Base-by-base conservation (phyloP, 2,797 vertebrate species). In the Rhyacichthys aspro region DNA sequence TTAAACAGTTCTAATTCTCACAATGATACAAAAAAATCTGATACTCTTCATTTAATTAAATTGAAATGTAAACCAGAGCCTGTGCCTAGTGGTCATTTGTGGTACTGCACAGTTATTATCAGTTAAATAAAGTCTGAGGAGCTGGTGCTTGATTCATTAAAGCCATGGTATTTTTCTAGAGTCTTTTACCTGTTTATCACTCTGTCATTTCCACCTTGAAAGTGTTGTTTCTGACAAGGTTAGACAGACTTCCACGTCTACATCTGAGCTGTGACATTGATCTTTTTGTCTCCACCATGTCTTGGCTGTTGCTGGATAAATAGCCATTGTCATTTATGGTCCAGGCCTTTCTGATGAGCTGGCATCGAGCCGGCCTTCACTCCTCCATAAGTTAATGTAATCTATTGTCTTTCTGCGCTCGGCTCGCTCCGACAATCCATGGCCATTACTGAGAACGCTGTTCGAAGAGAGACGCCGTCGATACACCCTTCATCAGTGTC, bases 401-500 rank as follows among this genome's bases (percentile, higher is more conserved):
- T 88, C 77, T 70, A 76, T 84, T 73, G 74, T 63, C 57, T 78
- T 66, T 74, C 63, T 45, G 50, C 69, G 66, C 65, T 71, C 63
- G 55, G 67, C 71, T 65, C 8, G 12, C 48, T 59, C 42, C 43
- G 18, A 58, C 67, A 70, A 86, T 85, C 78, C 43, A 81, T 81
- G 57, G 59, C 65, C 70, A 86, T 88, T 79, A 82, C 76, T 83
- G 60, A 67, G 73, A 71, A 68, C 76, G 71, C 46, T 9, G 67
- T 70, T 57, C 58, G 33, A 54, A 59, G 64, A 82, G 74, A 53
- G 74, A 63, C n/a, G 15, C 54, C 66, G 83, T 86, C 87, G 71
- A 87, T 86, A 82, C 41, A 2, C 61, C 67, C 28, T 87, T 72
- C 43, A 39, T 87, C 83, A 77, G 53, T 62, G 70, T 81, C 80